These are phyloP conservation scores for Drosophila nikananu DNA, from an alignment of 1,140 invertebrate genomes.

Conservation along the genomic window DNA sequence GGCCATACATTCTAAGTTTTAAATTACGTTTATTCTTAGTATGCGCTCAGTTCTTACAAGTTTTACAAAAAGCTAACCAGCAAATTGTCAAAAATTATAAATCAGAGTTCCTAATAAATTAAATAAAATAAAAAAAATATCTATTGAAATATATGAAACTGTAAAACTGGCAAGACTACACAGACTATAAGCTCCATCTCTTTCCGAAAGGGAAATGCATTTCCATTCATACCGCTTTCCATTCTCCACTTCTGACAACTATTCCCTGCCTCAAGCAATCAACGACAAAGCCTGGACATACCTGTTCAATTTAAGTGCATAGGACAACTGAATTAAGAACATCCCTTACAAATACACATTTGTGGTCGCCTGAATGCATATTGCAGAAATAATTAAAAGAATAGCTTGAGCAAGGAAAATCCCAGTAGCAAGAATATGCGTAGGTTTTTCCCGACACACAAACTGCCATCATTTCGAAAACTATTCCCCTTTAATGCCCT, in stretches of 20 bases:
- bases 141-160: background rate
- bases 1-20: background rate
- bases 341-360: conserved; percentile 1
- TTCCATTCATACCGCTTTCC: background rate
- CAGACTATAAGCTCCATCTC: background rate
- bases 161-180: background rate
- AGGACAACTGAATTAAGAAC: conserved; percentile 1
- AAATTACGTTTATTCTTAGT: too few species aligned
- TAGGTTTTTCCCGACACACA: conserved; percentile 3
- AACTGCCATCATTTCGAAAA: conserved; percentile 3
- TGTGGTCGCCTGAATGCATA: background rate
- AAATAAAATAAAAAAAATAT: background rate
- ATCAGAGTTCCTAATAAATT: background rate
- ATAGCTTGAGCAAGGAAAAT: conserved; percentile 2
- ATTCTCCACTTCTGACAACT: background rate
- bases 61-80: background rate
- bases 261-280: background rate
- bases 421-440: background rate
- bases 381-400: conserved; percentile 35
- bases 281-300: background rate
- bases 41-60: background rate
- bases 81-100: background rate
- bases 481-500: conserved; percentile 23
- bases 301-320: conserved; percentile 8
- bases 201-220: background rate